Evolutionary conservation across 2,797 vertebrate genomes (phyloP).

Genomic region (Hippoglossus hippoglossus): DNA sequence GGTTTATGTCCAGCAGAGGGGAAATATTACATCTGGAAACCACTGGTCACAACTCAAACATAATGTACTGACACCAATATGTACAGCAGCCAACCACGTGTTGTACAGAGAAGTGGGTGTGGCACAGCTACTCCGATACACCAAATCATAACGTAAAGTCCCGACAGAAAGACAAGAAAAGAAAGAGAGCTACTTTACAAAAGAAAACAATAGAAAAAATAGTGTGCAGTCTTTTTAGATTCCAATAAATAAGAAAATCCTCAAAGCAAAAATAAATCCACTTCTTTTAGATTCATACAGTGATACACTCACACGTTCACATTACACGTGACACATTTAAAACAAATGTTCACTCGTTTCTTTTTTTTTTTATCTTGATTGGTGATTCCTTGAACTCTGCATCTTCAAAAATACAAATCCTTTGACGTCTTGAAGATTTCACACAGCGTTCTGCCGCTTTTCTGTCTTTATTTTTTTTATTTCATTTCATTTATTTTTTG

Average conservation of each 20-base stretch:
- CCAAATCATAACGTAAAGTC: conserved; percentile 5
- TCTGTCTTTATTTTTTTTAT: neutral
- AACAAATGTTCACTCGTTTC: conserved; percentile 24
- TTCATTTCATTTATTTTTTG: conserved; percentile 62
- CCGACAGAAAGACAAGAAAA: conserved; percentile 11
- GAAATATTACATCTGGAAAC: conserved; percentile 20
- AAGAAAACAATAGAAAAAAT: conserved; percentile 75
- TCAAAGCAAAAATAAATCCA: conserved; percentile 59
- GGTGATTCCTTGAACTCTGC: conserved; percentile 40
- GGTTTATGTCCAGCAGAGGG: neutral
- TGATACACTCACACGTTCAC: conserved; percentile 52
- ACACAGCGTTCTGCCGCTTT: conserved; percentile 5
- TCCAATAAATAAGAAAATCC: conserved; percentile 72
- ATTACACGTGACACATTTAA: conserved; percentile 58
- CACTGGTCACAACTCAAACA: conserved; percentile 17
- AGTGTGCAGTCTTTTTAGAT: conserved; percentile 65
- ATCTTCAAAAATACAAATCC: conserved; percentile 66
- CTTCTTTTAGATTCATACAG: conserved; percentile 50
- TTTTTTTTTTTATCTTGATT: conserved; percentile 7
- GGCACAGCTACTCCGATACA: too few species aligned
- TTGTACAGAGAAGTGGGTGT: neutral
- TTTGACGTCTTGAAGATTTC: conserved; percentile 22
- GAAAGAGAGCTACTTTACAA: conserved; percentile 61
- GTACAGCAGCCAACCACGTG: conserved; percentile 26
- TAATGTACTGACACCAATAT: conserved; percentile 20